phyloP scores from a whole-genome alignment of 2,888 invertebrate species.

The Meiosimyza platycephala region DNA sequence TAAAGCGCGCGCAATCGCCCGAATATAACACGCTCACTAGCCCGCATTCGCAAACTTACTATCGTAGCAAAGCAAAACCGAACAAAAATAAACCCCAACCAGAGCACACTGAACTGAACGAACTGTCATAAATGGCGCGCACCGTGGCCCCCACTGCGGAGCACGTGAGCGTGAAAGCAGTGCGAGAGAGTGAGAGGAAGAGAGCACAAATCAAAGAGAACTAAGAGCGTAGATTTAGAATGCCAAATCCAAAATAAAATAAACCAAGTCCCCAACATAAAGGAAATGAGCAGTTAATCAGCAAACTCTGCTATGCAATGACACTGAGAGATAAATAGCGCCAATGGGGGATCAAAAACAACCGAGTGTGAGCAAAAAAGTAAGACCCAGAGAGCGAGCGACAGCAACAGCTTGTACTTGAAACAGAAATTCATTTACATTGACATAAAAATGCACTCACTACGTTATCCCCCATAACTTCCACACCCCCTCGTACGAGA shows the following conservation, averaged over 20 bases:
- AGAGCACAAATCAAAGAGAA: neutral
- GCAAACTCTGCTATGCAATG: neutral
- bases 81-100: conserved; percentile 50
- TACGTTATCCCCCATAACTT: conserved; percentile 19
- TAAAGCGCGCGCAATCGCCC: conserved; percentile 24
- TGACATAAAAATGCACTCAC: conserved; percentile 52
- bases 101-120: conserved; percentile 42
- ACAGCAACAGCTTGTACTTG: too few relatives aligned
- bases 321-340: neutral
- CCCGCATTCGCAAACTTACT: conserved; percentile 48
- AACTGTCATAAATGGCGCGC: conserved; percentile 45
- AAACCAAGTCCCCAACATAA: conserved; percentile 10
- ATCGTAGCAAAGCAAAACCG: conserved; percentile 44
- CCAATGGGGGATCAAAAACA: neutral
- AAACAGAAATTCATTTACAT: conserved; percentile 48
- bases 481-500: conserved; percentile 3
- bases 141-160: conserved; percentile 13
- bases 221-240: conserved; percentile 10
- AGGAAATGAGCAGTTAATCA: neutral
- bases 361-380: conserved; percentile 2
- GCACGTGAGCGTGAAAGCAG: neutral
- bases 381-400: neutral
- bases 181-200: too few relatives aligned
- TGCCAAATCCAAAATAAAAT: conserved; percentile 24
- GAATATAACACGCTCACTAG: conserved; percentile 44